phyloP scores from a whole-genome alignment of 2,113 vertebrate genomes.

The Malaclemys terrapin region DNA sequence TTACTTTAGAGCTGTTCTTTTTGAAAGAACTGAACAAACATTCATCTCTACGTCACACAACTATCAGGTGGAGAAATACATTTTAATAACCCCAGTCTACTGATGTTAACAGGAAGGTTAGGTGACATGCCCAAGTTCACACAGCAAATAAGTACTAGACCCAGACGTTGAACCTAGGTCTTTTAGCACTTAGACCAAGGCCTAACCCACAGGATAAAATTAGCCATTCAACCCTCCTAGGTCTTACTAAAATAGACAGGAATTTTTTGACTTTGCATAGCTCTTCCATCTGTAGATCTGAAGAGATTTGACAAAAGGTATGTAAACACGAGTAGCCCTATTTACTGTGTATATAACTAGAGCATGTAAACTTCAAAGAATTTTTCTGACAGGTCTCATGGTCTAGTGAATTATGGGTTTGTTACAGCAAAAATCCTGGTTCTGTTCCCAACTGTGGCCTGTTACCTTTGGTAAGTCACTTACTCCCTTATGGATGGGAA shows the following conservation, averaged over 20 bases:
- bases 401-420: background rate
- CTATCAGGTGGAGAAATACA: background rate
- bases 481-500: accelerated
- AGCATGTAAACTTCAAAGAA: background rate
- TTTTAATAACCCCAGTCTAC: background rate
- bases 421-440: background rate
- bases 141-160: background rate
- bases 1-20: background rate
- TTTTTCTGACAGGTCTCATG: background rate
- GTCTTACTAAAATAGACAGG: background rate
- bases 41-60: constrained; percentile 8
- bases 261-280: background rate
- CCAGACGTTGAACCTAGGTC: background rate
- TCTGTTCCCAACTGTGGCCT: background rate
- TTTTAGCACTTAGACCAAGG: background rate
- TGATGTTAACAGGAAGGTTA: background rate
- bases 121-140: constrained; percentile 7
- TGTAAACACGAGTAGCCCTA: background rate
- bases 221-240: background rate
- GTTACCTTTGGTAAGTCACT: background rate
- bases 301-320: background rate
- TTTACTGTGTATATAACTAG: background rate
- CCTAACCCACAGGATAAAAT: background rate
- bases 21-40: background rate
- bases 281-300: background rate